phyloP scores from a whole-genome alignment of 2,888 invertebrate species.

The Epinotia ramella region DNA sequence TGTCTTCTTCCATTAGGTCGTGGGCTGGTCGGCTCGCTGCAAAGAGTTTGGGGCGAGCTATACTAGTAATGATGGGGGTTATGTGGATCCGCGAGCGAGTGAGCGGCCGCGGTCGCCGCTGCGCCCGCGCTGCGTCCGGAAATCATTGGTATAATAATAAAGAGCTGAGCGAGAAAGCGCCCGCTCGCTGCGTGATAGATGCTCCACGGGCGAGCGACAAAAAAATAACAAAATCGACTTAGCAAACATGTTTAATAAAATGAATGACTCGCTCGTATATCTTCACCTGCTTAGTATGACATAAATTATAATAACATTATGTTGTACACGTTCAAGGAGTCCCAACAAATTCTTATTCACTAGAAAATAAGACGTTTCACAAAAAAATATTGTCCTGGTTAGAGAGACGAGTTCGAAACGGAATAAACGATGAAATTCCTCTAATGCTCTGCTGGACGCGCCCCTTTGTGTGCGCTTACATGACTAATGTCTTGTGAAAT shows the following conservation, averaged over 20 bases:
- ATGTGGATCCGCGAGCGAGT: slow-evolving; percentile 7
- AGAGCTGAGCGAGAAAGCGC: slow-evolving; percentile 80
- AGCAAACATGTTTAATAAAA: slow-evolving; percentile 85
- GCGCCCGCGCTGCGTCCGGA: slow-evolving; percentile 69
- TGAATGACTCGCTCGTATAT: slow-evolving; percentile 83
- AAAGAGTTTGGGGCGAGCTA: slow-evolving; percentile 29
- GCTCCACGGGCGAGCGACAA: slow-evolving; percentile 76
- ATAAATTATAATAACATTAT: slow-evolving; percentile 85
- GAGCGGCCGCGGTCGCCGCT: slow-evolving; percentile 38
- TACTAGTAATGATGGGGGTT: slow-evolving; percentile 10
- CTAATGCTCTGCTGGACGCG: slow-evolving; percentile 64
- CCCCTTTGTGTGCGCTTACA: slow-evolving; percentile 62
- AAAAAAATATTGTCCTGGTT: slow-evolving; percentile 75
- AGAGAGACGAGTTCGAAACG: slow-evolving; percentile 72
- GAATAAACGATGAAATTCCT: slow-evolving; percentile 69
- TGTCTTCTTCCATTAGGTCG: slow-evolving; percentile 43
- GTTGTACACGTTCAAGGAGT: slow-evolving; percentile 83
- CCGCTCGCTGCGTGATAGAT: slow-evolving; percentile 84
- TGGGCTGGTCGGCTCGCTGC: slow-evolving; percentile 15
- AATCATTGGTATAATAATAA: slow-evolving; percentile 80
- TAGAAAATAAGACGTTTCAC: slow-evolving; percentile 79
- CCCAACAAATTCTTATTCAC: slow-evolving; percentile 83
- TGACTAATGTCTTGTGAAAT: slow-evolving; percentile 62
- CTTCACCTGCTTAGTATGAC: slow-evolving; percentile 85
- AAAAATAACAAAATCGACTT: slow-evolving; percentile 84